Percentiles rank a stretch among this genome's conserved stretches.
Evolutionary conservation across 2,113 vertebrate species (phyloP).

Genomic region (Rhipidura dahli): DNA sequence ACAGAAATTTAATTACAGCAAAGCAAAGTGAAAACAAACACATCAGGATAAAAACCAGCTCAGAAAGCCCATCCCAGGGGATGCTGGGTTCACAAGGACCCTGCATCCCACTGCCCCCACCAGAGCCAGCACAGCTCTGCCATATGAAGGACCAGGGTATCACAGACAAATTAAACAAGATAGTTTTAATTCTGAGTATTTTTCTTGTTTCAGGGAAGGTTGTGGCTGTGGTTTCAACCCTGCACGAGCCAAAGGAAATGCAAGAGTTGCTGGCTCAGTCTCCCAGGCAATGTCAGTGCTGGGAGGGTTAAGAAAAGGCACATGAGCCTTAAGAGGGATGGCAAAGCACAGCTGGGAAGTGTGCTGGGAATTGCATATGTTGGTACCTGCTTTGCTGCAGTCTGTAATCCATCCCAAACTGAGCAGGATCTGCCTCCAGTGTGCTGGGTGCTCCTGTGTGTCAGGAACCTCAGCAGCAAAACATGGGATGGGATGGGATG

Average conservation of each 20-base stretch:
- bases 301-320: neutral
- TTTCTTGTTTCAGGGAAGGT: neutral
- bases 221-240: neutral
- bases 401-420: neutral
- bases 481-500: neutral
- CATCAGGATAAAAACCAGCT: neutral
- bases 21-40: neutral
- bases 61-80: neutral
- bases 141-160: fast-evolving
- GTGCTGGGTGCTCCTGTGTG: neutral
- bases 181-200: neutral
- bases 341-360: neutral
- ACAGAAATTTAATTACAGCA: conserved; percentile 21
- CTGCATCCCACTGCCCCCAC: fast-evolving
- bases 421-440: neutral
- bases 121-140: fast-evolving
- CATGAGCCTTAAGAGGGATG: neutral
- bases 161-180: fast-evolving
- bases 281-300: neutral
- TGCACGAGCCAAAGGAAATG: neutral
- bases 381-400: fast-evolving
- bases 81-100: neutral
- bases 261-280: neutral
- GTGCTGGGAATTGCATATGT: neutral
- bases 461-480: neutral